phyloP scores from a whole-genome alignment of 2,113 vertebrate genomes.

The Nettapus auritus region DNA sequence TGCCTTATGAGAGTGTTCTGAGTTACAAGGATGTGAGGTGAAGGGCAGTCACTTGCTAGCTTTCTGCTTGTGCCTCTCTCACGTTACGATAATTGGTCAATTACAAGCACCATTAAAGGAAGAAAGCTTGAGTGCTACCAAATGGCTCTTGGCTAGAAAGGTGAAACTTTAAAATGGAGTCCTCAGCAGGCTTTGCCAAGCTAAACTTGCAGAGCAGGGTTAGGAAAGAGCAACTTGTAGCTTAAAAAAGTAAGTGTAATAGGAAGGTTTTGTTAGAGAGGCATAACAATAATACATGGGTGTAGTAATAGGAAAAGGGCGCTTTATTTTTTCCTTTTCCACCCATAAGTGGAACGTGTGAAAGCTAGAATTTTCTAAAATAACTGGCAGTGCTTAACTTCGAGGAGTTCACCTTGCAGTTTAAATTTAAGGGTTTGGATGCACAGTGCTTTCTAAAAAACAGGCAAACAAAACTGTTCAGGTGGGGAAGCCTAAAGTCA shows the following conservation, averaged over 20 bases:
- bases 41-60: background rate
- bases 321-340: background rate
- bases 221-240: background rate
- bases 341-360: background rate
- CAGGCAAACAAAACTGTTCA: background rate
- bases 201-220: background rate
- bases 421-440: background rate
- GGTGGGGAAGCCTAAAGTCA: background rate
- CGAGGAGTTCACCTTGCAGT: background rate
- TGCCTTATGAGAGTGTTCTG: background rate
- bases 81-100: background rate
- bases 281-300: fast-evolving
- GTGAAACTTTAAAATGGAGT: background rate
- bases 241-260: background rate
- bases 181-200: background rate
- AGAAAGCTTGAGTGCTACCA: background rate
- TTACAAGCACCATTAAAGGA: background rate
- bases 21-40: background rate
- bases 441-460: background rate
- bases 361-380: background rate
- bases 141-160: background rate
- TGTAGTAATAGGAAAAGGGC: background rate
- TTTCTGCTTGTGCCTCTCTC: background rate
- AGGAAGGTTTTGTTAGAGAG: background rate
- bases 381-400: background rate